These are phyloP conservation scores for Heloderma charlesbogerti DNA, from an alignment of 2,113 vertebrate species.

Conservation along the genomic window DNA sequence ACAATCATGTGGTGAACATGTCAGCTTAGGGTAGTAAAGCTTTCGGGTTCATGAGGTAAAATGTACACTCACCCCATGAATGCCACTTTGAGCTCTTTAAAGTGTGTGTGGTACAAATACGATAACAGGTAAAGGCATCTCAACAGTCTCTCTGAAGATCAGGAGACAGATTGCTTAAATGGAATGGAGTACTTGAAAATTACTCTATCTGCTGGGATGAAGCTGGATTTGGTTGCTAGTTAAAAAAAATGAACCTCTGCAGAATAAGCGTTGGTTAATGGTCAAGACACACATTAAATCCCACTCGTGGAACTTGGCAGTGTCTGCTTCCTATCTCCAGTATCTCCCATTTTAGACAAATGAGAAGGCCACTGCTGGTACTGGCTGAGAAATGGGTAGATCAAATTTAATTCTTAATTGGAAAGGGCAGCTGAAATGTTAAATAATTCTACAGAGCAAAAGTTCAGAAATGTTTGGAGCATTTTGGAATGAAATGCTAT, in stretches of 20 bases:
- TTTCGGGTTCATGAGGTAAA: background rate
- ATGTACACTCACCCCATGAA: background rate
- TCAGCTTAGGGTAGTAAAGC: too few species aligned
- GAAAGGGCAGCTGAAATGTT: conserved; percentile 15
- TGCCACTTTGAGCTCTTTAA: background rate
- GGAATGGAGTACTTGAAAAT: background rate
- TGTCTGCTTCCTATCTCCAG: background rate
- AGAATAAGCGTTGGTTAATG: background rate
- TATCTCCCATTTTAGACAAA: background rate
- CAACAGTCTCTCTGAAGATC: background rate
- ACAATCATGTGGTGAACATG: too few species aligned
- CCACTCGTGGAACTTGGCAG: background rate
- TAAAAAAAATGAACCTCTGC: background rate
- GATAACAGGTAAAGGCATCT: background rate
- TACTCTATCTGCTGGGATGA: background rate
- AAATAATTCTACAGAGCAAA: conserved; percentile 13
- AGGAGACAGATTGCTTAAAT: background rate
- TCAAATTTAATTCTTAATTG: conserved; percentile 27
- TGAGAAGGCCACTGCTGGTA: background rate
- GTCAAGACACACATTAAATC: background rate
- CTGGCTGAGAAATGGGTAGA: conserved; percentile 1
- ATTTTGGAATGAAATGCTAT: background rate
- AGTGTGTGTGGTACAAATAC: background rate
- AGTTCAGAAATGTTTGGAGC: background rate
- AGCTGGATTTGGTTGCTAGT: background rate